Conservation (phyloP, 2,113 vertebrate genomes). For the Corapipo altera region DNA sequence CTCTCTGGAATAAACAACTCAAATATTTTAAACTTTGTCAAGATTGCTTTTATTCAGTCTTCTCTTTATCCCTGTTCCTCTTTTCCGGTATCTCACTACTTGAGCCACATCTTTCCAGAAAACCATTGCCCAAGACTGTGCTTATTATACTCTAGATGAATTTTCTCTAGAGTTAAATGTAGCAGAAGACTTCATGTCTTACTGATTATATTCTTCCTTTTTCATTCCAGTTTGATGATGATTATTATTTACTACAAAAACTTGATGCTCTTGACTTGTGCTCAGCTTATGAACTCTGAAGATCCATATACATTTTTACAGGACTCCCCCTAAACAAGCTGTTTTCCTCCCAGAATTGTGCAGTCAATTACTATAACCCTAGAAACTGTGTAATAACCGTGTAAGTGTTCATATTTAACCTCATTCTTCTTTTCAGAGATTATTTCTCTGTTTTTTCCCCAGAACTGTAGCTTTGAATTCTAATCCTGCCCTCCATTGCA, state of each 20-base stretch:
- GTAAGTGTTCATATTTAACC: background rate
- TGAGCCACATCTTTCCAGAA: background rate
- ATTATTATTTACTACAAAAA: background rate
- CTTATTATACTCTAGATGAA: background rate
- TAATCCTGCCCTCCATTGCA: background rate
- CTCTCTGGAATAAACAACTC: conserved; percentile 16
- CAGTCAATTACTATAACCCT: background rate
- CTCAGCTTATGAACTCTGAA: background rate
- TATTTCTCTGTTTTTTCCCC: background rate
- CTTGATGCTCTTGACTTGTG: background rate
- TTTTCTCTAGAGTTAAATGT: background rate
- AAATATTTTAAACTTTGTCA: background rate
- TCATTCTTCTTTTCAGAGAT: background rate
- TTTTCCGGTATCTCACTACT: background rate
- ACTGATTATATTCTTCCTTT: background rate
- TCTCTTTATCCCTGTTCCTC: background rate
- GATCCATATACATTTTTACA: background rate
- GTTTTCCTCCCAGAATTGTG: background rate
- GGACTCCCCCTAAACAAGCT: background rate
- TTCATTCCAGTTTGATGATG: background rate
- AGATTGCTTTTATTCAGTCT: background rate
- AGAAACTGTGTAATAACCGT: background rate
- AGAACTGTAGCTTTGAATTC: background rate
- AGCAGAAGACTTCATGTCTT: background rate
- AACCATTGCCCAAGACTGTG: background rate